A percentile compares a stretch with the other conserved stretches of the same genome.
Evolutionary conservation across 1,140 invertebrate species (phyloP).

Genomic region (Paraescarpia echinospica): DNA sequence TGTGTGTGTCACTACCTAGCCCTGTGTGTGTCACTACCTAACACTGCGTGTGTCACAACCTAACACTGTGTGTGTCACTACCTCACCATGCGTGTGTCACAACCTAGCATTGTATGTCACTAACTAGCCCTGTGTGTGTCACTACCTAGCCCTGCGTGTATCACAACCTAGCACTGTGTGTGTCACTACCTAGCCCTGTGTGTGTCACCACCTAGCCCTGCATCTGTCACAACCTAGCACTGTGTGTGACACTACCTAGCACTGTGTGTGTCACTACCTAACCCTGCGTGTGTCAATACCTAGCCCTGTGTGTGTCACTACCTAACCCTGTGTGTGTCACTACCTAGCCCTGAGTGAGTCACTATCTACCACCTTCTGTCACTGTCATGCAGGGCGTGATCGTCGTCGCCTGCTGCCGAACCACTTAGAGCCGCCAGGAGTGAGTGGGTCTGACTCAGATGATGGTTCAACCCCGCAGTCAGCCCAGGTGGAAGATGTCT

Average conservation of each 20-base stretch:
- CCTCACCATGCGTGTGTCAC: neutral
- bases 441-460: neutral
- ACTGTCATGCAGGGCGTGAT: neutral
- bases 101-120: neutral
- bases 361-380: neutral
- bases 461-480: neutral
- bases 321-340: neutral
- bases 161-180: neutral
- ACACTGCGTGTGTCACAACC: neutral
- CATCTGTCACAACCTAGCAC: neutral
- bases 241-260: neutral
- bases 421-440: neutral
- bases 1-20: neutral
- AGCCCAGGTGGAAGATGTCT: conserved; percentile 60
- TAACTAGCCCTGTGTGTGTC: neutral
- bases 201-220: neutral
- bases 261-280: neutral
- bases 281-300: neutral
- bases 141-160: too few relatives aligned
- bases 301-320: neutral
- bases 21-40: neutral
- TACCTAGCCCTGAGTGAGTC: neutral
- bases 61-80: neutral
- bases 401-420: neutral
- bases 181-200: neutral